Base-by-base conservation (phyloP, 2,113 vertebrate genomes). In the Spheniscus mendiculus region DNA sequence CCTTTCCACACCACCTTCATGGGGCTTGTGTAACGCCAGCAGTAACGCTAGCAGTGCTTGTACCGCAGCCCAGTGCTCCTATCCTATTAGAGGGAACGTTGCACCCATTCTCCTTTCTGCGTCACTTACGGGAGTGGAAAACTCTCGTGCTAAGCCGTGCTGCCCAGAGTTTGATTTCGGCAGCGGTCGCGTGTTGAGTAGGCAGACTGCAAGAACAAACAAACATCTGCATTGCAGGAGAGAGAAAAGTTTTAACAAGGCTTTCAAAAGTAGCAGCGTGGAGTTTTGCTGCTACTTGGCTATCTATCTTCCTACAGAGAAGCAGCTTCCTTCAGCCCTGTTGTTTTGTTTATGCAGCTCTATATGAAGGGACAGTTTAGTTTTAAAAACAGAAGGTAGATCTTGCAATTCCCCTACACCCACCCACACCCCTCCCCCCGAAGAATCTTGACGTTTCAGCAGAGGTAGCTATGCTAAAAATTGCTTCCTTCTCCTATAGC, bases 141-240 rank as follows among this genome's bases (percentile, higher is more conserved):
- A 13, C 8, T 18, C 44, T 71, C 1, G 0, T 45, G 67, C 40
- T 69, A 50, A 65, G 69, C 83, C 27, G 14, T 4, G 15, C 45
- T 61, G 76, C 58, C 50, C 26, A 21, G 8, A 63, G 44, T 1
- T 59, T 42, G 79, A 42, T 72, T 61, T 65, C 79, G 36, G 90
- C 85, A 90, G 85, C 78, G 53, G 29, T 47, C 49, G 7, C 9
- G 36, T 12, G 12, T 25, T 65, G 70, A 76, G 66, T 3, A 42
- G 85, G 66, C 85, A 90, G 70, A 30, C 70, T 56, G 70, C 90
- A 93, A 85, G 62, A 79, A 44, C 66, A 94, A 70, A 77, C 30
- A 16, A 70, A 77, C 30, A 17, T 50, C 23, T 67, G 65, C 76
- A 47, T 1, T 65, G 85, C 79, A 86, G 40, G 52, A 65, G 34